Evolutionary conservation across 2,113 vertebrate species (phyloP).

Genomic region (Gopherus flavomarginatus): DNA sequence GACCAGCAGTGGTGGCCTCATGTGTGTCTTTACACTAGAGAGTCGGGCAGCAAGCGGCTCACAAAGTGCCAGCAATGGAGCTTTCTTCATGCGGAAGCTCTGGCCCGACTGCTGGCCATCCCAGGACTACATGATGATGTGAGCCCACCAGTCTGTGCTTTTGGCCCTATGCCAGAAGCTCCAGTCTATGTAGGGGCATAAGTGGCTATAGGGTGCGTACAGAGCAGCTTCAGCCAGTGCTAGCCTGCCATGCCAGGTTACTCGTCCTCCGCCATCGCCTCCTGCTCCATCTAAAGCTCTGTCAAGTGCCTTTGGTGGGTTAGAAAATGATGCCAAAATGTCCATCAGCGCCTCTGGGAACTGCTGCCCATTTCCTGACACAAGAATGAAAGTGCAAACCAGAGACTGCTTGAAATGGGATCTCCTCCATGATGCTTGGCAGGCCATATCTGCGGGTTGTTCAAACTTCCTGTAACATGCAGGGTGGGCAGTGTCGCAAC

Average conservation of each 20-base stretch:
- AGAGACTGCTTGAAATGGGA: too few relatives aligned
- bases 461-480: too few relatives aligned
- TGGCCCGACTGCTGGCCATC: background rate
- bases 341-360: background rate
- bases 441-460: too few relatives aligned
- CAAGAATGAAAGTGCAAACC: background rate
- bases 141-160: background rate
- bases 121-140: background rate
- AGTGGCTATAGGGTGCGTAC: too few relatives aligned
- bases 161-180: background rate
- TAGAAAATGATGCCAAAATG: too few relatives aligned
- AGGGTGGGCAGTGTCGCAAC: too few relatives aligned
- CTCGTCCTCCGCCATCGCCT: background rate
- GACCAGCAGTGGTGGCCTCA: background rate
- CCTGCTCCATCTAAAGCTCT: background rate
- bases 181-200: background rate
- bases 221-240: background rate
- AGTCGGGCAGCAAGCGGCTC: background rate
- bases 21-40: background rate
- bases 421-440: too few relatives aligned
- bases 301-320: too few relatives aligned
- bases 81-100: background rate
- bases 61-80: background rate
- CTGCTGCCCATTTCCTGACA: background rate
- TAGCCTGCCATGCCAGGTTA: background rate